phyloP scores from a whole-genome alignment of 1,140 invertebrate species.

The Caenorhabditis inopinata region DNA sequence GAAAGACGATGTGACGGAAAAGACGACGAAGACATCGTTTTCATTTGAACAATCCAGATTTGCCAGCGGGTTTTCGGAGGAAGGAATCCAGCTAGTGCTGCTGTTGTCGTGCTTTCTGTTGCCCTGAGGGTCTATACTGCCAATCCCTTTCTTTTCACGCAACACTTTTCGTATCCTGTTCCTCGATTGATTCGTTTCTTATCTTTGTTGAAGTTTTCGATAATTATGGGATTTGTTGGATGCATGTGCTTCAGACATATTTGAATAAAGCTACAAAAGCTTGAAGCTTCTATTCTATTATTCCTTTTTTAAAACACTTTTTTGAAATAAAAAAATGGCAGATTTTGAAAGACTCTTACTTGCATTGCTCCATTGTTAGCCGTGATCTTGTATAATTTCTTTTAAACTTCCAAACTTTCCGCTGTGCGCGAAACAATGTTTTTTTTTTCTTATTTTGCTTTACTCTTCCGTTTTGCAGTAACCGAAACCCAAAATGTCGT shows the following conservation, averaged over 20 bases:
- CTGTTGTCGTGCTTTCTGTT: background rate
- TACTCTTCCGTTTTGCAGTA: background rate
- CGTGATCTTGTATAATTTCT: background rate
- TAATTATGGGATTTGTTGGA: too few relatives aligned
- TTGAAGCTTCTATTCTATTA: too few relatives aligned
- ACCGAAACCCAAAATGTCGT: background rate
- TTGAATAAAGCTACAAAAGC: too few relatives aligned
- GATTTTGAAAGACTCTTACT: too few relatives aligned
- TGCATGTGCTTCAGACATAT: too few relatives aligned
- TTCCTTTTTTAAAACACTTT: too few relatives aligned
- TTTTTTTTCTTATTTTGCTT: background rate
- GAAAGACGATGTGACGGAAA: background rate
- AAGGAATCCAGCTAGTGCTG: background rate
- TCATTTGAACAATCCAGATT: constrained; percentile 21
- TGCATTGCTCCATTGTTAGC: too few relatives aligned
- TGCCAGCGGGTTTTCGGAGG: background rate
- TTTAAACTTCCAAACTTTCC: too few relatives aligned
- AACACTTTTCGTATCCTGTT: background rate
- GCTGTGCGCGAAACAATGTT: background rate
- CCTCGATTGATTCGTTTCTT: background rate
- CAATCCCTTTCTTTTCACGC: background rate
- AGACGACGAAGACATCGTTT: background rate
- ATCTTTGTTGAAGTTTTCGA: background rate
- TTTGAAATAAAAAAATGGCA: too few relatives aligned
- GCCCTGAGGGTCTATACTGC: constrained; percentile 16